Evolutionary conservation across 2,888 invertebrate species (phyloP).

Genomic region (Criorhina ranunculi): DNA sequence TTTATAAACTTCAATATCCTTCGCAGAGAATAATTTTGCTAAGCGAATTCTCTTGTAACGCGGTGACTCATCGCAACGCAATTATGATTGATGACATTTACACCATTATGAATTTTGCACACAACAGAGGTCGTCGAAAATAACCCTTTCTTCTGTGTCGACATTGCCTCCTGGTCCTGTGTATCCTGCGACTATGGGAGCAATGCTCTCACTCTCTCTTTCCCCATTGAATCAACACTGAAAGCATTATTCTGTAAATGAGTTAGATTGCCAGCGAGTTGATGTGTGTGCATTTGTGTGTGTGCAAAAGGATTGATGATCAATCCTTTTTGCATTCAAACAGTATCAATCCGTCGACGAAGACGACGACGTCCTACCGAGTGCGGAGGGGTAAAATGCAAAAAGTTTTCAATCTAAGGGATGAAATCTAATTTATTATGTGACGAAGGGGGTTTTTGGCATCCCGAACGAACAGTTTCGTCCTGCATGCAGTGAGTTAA

Average conservation of each 20-base stretch:
- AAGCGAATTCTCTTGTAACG: conserved; percentile 73
- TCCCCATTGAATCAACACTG: conserved; percentile 15
- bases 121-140: conserved; percentile 23
- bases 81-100: conserved; percentile 75
- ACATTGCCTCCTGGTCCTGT: not conserved
- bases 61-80: conserved; percentile 72
- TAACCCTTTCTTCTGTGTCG: conserved; percentile 54
- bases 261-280: conserved; percentile 11
- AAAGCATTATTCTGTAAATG: conserved; percentile 28
- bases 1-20: conserved; percentile 68
- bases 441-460: conserved; percentile 68
- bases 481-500: conserved; percentile 66
- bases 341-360: not conserved
- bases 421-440: conserved; percentile 76
- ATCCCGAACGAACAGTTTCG: conserved; percentile 34
- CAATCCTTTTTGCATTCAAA: conserved; percentile 58
- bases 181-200: conserved; percentile 13
- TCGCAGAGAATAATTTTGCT: conserved; percentile 49
- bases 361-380: too few relatives aligned
- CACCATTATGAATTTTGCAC: conserved; percentile 71
- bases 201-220: conserved; percentile 11
- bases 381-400: conserved; percentile 49
- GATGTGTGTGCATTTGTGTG: too few relatives aligned
- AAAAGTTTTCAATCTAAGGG: conserved; percentile 74
- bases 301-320: conserved; percentile 72